A percentile compares a stretch with the other conserved stretches of the same genome.
Conservation (phyloP, 2,113 vertebrate species). For the Gallinago paraguaiae region DNA sequence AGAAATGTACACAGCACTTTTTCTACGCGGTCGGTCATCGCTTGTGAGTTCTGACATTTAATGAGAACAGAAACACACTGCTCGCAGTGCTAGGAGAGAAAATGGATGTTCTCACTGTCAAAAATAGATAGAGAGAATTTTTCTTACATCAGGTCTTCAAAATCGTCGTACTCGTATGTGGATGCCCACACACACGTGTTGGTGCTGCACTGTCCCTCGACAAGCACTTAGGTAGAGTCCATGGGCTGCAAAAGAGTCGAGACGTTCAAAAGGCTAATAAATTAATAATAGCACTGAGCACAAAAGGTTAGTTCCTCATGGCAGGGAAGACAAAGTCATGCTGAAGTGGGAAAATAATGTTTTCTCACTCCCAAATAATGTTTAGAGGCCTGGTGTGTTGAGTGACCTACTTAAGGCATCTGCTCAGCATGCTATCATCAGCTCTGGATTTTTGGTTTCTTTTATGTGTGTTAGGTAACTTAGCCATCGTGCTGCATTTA, state of each 20-base stretch:
- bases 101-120: background rate
- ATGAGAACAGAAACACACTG: background rate
- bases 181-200: background rate
- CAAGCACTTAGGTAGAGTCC: background rate
- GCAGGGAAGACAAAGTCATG: conserved; percentile 3
- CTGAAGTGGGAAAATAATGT: conserved; percentile 35
- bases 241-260: background rate
- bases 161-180: background rate
- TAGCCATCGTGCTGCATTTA: background rate
- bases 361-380: conserved; percentile 35
- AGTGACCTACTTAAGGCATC: conserved; percentile 56
- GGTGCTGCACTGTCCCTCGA: background rate
- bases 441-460: background rate
- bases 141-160: background rate
- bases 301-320: conserved; percentile 48
- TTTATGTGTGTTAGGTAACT: background rate
- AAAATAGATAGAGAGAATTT: background rate
- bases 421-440: conserved; percentile 4
- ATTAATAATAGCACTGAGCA: conserved; percentile 38
- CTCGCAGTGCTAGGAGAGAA: background rate
- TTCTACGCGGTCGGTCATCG: background rate
- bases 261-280: conserved; percentile 19
- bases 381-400: conserved; percentile 40
- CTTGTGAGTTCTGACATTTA: conserved; percentile 3
- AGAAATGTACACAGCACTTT: conserved; percentile 33